These are phyloP conservation scores for Malaclemys terrapin DNA, from an alignment of 2,113 vertebrate genomes.

Conservation along the genomic window DNA sequence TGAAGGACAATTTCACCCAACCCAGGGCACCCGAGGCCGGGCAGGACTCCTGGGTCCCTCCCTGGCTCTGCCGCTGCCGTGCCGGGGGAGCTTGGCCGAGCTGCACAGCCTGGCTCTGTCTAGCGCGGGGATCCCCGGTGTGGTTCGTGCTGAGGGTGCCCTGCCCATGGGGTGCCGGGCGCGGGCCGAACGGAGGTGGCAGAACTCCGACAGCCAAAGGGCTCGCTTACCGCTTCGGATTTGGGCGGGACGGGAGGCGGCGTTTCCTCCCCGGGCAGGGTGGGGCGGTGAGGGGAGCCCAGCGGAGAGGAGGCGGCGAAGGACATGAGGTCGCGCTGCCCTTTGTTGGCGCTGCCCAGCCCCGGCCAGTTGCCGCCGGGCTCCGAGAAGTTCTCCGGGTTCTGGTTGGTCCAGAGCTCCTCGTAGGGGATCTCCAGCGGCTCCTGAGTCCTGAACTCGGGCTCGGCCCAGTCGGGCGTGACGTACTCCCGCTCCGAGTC, in stretches of 20 bases:
- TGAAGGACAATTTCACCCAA: rapidly evolving
- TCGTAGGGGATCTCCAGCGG: constrained; percentile 92
- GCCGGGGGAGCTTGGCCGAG: background rate
- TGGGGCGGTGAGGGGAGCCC: constrained; percentile 49
- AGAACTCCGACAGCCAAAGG: too few species aligned
- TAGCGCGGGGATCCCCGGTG: too few species aligned
- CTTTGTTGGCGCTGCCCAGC: constrained; percentile 74
- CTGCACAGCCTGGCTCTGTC: too few species aligned
- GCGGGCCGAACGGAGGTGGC: too few species aligned
- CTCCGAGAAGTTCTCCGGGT: constrained; percentile 66
- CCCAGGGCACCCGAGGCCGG: rapidly evolving
- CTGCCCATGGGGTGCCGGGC: too few species aligned
- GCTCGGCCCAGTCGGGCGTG: constrained; percentile 91
- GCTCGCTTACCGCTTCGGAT: constrained; percentile 94
- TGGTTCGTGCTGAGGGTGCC: too few species aligned
- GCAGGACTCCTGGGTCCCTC: too few species aligned
- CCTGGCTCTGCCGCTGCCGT: too few species aligned
- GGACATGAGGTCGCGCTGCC: constrained; percentile 87
- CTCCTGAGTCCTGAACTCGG: constrained; percentile 84
- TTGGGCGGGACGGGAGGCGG: constrained; percentile 97
- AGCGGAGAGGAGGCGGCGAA: constrained; percentile 77
- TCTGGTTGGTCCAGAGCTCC: constrained; percentile 94
- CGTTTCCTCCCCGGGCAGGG: constrained; percentile 76
- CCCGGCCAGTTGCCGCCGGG: background rate
- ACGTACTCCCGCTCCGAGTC: constrained; percentile 90